Conservation (phyloP, 1,140 invertebrate genomes). For the Lamellibrachia luymesi region DNA sequence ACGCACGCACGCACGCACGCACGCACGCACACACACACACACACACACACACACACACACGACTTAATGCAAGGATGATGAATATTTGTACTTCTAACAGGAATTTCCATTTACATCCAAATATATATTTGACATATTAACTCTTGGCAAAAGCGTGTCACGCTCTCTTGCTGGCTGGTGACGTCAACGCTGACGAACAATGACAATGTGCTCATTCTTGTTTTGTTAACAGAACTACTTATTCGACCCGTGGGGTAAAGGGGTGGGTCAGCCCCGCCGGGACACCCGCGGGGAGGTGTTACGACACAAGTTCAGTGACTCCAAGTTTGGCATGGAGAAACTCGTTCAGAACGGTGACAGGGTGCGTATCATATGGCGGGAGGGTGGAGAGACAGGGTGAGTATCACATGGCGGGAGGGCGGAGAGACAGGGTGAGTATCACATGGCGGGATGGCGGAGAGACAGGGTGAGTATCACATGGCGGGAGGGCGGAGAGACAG, state of each 20-base stretch:
- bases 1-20: too few relatives aligned
- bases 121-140: background rate
- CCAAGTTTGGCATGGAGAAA: background rate
- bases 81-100: background rate
- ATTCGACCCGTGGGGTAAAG: conserved; percentile 39
- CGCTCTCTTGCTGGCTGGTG: background rate
- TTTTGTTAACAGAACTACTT: conserved; percentile 2
- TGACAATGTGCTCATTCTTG: background rate
- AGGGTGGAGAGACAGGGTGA: too few relatives aligned
- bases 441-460: too few relatives aligned
- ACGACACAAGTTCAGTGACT: conserved; percentile 15
- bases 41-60: background rate
- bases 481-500: too few relatives aligned
- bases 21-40: too few relatives aligned
- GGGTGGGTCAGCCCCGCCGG: conserved; percentile 28
- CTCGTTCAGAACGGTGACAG: background rate
- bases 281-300: conserved; percentile 25
- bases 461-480: too few relatives aligned
- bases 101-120: background rate
- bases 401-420: too few relatives aligned
- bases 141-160: background rate
- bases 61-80: background rate
- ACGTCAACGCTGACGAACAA: background rate
- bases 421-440: too few relatives aligned
- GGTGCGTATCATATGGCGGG: background rate